Evolutionary conservation across 2,797 vertebrate species (phyloP).

Genomic region (Gallinago stenura): DNA sequence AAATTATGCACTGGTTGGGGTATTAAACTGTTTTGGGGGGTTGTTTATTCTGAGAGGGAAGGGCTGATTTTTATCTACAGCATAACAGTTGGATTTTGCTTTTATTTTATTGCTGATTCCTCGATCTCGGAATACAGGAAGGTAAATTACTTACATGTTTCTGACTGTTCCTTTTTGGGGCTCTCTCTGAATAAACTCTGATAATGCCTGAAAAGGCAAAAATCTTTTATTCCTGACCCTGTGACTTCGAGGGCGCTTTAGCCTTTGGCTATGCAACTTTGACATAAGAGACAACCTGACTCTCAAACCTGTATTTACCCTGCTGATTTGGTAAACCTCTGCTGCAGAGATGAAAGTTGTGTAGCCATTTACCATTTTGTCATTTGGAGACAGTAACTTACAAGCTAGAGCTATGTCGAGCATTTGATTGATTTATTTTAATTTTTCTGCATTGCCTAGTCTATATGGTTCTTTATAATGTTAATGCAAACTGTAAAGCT

Average conservation of each 20-base stretch:
- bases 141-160: background rate
- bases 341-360: background rate
- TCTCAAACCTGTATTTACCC: background rate
- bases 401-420: background rate
- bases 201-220: background rate
- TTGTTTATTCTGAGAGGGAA: background rate
- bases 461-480: background rate
- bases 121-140: background rate
- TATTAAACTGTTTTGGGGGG: background rate
- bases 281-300: background rate
- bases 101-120: background rate
- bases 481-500: background rate
- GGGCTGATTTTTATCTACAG: accelerated
- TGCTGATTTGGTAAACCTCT: background rate
- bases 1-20: background rate
- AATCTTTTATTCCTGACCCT: background rate
- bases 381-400: background rate
- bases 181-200: background rate
- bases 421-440: background rate
- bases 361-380: background rate
- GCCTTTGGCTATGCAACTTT: background rate
- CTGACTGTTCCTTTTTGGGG: background rate
- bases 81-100: background rate
- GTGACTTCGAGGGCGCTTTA: background rate
- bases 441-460: background rate